These are phyloP conservation scores for Periphyllus acericola DNA, from an alignment of 2,888 invertebrate species.

Conservation along the genomic window DNA sequence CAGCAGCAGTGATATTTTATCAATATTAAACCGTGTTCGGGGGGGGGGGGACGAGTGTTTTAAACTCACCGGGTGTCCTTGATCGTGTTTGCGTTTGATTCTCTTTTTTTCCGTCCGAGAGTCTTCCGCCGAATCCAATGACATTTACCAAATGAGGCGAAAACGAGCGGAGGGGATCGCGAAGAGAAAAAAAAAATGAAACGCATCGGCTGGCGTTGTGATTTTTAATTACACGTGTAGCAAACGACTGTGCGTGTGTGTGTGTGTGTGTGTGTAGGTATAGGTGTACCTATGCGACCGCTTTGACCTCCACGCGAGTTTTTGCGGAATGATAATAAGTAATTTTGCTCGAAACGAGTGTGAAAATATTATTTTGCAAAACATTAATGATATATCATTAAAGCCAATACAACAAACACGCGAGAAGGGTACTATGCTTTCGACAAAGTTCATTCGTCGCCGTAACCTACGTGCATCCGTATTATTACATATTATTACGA, in stretches of 20 bases:
- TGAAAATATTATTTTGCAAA: slow-evolving; percentile 27
- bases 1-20: no score
- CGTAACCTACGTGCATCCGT: no score
- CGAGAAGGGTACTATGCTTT: neutral
- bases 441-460: neutral
- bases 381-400: slow-evolving; percentile 26
- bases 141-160: slow-evolving; percentile 18
- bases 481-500: neutral
- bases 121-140: slow-evolving; percentile 39
- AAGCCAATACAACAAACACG: neutral
- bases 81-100: slow-evolving; percentile 4
- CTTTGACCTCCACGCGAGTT: slow-evolving; percentile 9
- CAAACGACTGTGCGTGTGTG: neutral
- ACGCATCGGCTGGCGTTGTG: slow-evolving; percentile 11
- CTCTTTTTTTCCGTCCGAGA: slow-evolving; percentile 2
- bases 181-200: slow-evolving; percentile 14
- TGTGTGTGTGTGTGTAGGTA: neutral
- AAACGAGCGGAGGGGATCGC: neutral
- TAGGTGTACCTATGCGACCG: neutral
- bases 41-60: neutral
- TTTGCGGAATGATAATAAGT: slow-evolving; percentile 8
- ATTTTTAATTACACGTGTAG: slow-evolving; percentile 21
- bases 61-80: slow-evolving; percentile 44
- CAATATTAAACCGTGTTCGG: neutral
- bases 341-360: slow-evolving; percentile 15